These are phyloP conservation scores for Amphipoea oculea DNA, from an alignment of 2,888 invertebrate genomes.

Conservation along the genomic window DNA sequence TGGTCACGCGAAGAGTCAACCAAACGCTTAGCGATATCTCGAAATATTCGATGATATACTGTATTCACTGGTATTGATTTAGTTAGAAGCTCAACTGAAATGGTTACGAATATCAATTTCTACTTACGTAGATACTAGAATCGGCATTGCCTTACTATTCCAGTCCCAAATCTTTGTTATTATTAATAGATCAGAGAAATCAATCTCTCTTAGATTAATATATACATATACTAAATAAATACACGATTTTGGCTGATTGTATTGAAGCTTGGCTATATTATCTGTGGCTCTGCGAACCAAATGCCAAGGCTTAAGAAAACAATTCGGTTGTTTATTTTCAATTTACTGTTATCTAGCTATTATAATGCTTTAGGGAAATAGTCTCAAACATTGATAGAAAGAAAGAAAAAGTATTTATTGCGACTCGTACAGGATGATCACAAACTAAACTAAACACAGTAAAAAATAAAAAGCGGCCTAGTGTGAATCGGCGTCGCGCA, in stretches of 20 bases:
- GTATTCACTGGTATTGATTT: not conserved
- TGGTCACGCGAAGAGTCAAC: too few relatives aligned
- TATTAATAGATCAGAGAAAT: slow-evolving; percentile 40
- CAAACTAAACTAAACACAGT: too few relatives aligned
- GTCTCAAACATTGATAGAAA: not conserved
- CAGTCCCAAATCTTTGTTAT: slow-evolving; percentile 17
- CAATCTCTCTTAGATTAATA: slow-evolving; percentile 24
- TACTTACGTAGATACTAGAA: not conserved
- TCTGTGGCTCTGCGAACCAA: slow-evolving; percentile 11
- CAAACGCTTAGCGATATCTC: too few relatives aligned
- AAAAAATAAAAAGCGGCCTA: too few relatives aligned
- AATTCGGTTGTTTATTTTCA: slow-evolving; percentile 34
- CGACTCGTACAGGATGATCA: too few relatives aligned
- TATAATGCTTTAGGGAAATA: not conserved
- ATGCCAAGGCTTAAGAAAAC: slow-evolving; percentile 26
- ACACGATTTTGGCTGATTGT: slow-evolving; percentile 13
- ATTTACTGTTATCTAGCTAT: slow-evolving; percentile 9
- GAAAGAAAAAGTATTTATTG: too few relatives aligned
- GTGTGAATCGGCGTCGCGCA: too few relatives aligned
- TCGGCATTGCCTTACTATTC: not conserved
- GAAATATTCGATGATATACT: too few relatives aligned
- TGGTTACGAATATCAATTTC: not conserved
- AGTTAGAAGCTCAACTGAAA: not conserved
- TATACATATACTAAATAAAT: slow-evolving; percentile 30
- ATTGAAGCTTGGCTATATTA: not conserved